phyloP scores from a whole-genome alignment of 2,113 vertebrate genomes.

The Rhagologus leucostigma region DNA sequence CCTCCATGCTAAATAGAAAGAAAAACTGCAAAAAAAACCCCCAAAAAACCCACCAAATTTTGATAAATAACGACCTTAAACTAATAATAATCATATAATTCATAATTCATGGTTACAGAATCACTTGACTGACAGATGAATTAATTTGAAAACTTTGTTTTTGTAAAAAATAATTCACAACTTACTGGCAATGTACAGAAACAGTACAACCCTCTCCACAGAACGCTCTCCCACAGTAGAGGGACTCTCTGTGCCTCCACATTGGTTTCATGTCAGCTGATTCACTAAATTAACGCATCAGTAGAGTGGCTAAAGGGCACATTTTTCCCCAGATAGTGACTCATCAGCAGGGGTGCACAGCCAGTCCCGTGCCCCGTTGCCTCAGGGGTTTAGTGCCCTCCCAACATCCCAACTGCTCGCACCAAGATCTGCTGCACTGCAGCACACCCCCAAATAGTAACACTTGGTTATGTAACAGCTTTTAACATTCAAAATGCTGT shows the following conservation, averaged over 20 bases:
- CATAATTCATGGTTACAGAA: not conserved
- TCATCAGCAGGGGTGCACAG: not conserved
- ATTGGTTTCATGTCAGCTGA: rapidly evolving
- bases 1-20: not conserved
- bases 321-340: not conserved
- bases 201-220: not conserved
- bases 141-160: not conserved
- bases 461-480: not conserved
- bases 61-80: not conserved
- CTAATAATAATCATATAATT: not conserved
- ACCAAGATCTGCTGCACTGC: constrained; percentile 10
- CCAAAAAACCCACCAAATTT: not conserved
- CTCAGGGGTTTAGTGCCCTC: not conserved
- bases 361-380: rapidly evolving
- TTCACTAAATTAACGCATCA: rapidly evolving
- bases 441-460: constrained; percentile 51
- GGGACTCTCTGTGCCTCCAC: not conserved
- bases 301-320: not conserved
- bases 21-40: not conserved
- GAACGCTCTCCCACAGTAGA: not conserved
- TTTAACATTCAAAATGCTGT: not conserved
- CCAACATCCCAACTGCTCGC: not conserved
- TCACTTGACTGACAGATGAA: not conserved
- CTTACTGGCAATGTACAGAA: not conserved
- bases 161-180: not conserved